Evolutionary conservation across 2,888 invertebrate genomes (phyloP), one percentile per base, ranked within the genome.

Genomic region (Drosophila koepferae): DNA sequence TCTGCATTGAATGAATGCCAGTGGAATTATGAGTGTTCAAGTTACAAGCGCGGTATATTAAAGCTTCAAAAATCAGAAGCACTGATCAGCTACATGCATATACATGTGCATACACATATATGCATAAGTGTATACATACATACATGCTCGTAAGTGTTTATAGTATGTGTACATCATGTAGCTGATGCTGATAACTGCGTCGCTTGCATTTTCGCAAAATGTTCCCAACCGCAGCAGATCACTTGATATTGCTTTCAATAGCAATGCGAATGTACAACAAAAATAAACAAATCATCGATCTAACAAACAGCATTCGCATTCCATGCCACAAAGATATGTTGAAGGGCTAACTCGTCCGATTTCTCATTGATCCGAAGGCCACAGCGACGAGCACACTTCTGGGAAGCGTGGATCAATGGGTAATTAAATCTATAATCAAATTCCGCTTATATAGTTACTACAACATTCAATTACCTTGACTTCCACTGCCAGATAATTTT

Each of bases 1-100:
- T 81, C 86, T 89, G 86, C 76, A 81, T 81, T 87, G 89, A 77
- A 81, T 76, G 86, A 89, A 77, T 87, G 87, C 85, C 74, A 69
- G 72, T 72, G 66, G 82, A 85, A 74, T 85, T 86, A 73, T 86
- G 85, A 81, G 69, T 77, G 77, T 76, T 81, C 73, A 74, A 72
- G 66, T 85, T 85, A 86, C 88, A 86, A 72, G 72, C 75, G 66
- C 77, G 64, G 65, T 74, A 81, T 86, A 85, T 85, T 88, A 85
- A 85, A 86, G 84, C 86, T 74, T 70, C 61, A 63, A 71, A 75
- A 65, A 72, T 79, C 72, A 55, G 40, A 58, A 18, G 9, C 34
- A 16, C 73, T 38, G 80, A 73, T 81, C 82, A 55, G 71, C 59
- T 38, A 56, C 67, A 10, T 23, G 55, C 64, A 58, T 60, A 49